Percentiles rank a stretch among this genome's conserved stretches.
Evolutionary conservation across 2,888 invertebrate species (phyloP).

Genomic region (Latheticus oryzae): DNA sequence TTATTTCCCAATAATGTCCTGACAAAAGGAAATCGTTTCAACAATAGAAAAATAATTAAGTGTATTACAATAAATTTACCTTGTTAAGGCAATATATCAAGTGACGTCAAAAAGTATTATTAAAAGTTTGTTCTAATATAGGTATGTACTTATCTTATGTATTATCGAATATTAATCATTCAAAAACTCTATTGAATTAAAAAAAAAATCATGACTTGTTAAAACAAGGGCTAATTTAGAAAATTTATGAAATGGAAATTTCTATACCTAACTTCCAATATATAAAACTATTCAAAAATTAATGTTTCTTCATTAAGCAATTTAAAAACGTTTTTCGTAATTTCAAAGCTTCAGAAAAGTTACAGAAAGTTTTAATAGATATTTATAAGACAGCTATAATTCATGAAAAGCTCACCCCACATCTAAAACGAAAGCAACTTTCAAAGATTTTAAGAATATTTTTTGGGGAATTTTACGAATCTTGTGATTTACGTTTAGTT

Average conservation of each 20-base stretch:
- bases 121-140: too few relatives aligned
- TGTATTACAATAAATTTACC: constrained; percentile 18
- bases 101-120: constrained; percentile 2
- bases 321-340: too few relatives aligned
- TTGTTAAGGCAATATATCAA: constrained; percentile 27
- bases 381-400: constrained; percentile 28
- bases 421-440: constrained; percentile 22
- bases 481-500: constrained; percentile 15
- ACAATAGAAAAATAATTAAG: constrained; percentile 24
- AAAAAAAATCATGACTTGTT: too few relatives aligned
- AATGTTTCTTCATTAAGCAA: not conserved
- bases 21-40: constrained; percentile 14
- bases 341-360: constrained; percentile 11
- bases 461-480: constrained; percentile 23
- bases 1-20: constrained; percentile 13
- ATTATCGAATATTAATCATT: too few relatives aligned
- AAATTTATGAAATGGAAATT: too few relatives aligned
- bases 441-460: constrained; percentile 20
- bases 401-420: constrained; percentile 24
- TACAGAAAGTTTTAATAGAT: constrained; percentile 33
- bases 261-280: too few relatives aligned
- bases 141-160: too few relatives aligned
- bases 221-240: too few relatives aligned
- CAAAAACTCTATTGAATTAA: too few relatives aligned
- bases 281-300: constrained; percentile 22